phyloP scores from a whole-genome alignment of 1,140 invertebrate genomes.

The Nasonia longicornis region DNA sequence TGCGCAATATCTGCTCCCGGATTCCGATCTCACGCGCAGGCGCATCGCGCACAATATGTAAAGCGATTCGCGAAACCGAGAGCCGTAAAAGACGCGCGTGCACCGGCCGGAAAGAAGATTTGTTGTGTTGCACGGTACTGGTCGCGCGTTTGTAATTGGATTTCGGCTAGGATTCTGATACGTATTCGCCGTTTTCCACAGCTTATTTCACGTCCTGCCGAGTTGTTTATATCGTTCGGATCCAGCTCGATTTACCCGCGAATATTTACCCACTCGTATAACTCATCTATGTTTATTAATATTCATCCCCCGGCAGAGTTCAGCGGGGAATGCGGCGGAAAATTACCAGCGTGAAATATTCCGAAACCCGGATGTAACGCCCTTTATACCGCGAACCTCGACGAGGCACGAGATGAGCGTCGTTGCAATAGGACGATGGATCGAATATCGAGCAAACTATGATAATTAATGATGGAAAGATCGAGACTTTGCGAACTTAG shows the following conservation, averaged over 20 bases:
- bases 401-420: too few relatives aligned
- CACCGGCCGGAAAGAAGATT: constrained; percentile 14
- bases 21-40: constrained; percentile 42
- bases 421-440: too few relatives aligned
- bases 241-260: too few relatives aligned
- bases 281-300: background rate
- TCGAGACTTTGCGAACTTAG: too few relatives aligned
- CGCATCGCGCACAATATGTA: constrained; percentile 18
- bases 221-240: too few relatives aligned
- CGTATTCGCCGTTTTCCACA: background rate
- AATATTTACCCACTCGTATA: background rate
- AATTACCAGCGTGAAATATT: background rate
- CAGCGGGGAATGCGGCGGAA: background rate
- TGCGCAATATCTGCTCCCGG: constrained; percentile 15
- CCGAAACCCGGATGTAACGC: too few relatives aligned
- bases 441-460: too few relatives aligned
- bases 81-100: constrained; percentile 2
- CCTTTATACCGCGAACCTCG: too few relatives aligned
- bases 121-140: background rate
- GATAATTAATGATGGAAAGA: too few relatives aligned
- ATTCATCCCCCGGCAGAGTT: background rate
- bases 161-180: background rate
- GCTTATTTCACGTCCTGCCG: background rate
- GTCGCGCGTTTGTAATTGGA: background rate
- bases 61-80: constrained; percentile 26